These are phyloP conservation scores for Sitta europaea DNA, from an alignment of 2,113 vertebrate species.

Conservation along the genomic window DNA sequence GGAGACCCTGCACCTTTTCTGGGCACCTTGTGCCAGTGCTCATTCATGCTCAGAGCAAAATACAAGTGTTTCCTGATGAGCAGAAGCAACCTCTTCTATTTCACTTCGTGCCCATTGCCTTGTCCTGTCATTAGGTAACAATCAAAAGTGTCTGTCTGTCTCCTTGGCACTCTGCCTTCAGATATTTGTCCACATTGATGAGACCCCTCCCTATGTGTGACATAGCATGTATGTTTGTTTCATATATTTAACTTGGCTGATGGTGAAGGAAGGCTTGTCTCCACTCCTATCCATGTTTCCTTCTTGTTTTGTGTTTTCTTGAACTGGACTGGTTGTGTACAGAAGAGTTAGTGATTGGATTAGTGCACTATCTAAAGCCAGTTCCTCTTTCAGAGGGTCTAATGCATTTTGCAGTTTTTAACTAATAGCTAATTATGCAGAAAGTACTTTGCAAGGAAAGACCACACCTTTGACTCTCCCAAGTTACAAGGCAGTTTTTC, in stretches of 20 bases:
- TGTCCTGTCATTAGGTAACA: neutral
- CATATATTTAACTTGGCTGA: neutral
- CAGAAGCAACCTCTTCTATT: neutral
- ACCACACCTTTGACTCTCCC: neutral
- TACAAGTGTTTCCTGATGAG: neutral
- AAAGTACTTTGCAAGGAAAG: neutral
- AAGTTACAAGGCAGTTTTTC: neutral
- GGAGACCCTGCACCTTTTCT: neutral
- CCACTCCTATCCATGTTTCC: neutral
- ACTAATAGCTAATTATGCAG: neutral
- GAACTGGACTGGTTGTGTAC: neutral
- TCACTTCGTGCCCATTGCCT: neutral
- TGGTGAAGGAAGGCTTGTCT: neutral
- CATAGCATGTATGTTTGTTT: neutral
- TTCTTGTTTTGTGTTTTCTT: neutral
- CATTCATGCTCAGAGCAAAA: neutral
- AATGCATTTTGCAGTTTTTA: neutral
- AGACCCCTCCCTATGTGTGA: neutral
- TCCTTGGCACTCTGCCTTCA: neutral
- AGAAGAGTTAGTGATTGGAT: neutral
- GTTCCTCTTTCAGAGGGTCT: neutral
- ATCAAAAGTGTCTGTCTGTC: neutral
- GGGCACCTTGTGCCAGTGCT: neutral
- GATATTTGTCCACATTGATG: neutral
- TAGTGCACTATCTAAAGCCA: rapidly evolving